These are phyloP conservation scores for Sapajus apella DNA, from an alignment of 2,113 vertebrate species.

Conservation along the genomic window DNA sequence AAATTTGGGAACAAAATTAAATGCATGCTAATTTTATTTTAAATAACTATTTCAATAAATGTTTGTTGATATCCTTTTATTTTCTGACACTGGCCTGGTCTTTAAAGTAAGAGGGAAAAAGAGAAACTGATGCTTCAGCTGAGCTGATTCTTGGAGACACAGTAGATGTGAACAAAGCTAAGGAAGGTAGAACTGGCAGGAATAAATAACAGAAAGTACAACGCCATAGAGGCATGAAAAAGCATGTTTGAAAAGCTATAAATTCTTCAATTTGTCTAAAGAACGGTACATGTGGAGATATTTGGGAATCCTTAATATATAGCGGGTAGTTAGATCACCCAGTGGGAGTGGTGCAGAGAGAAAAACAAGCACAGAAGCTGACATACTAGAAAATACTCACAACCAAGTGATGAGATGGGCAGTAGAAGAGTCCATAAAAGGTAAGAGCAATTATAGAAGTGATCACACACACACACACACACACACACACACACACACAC, in stretches of 20 bases:
- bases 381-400: background rate
- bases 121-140: background rate
- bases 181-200: background rate
- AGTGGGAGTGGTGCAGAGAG: background rate
- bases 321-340: background rate
- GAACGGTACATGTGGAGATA: background rate
- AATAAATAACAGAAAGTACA: conserved; percentile 14
- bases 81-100: background rate
- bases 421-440: background rate
- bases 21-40: background rate
- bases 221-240: background rate
- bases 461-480: background rate
- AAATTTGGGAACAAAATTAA: background rate
- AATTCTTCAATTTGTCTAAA: conserved; percentile 16
- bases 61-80: background rate
- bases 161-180: background rate
- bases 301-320: background rate
- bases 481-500: background rate
- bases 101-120: background rate
- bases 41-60: conserved; percentile 22
- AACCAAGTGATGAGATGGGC: background rate
- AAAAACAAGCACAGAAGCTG: background rate
- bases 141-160: background rate
- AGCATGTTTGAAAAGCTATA: background rate
- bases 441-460: background rate